Evolutionary conservation across 1,140 invertebrate genomes (phyloP), one percentile per base, ranked within the genome.

Genomic region (Drosophila elegans): DNA sequence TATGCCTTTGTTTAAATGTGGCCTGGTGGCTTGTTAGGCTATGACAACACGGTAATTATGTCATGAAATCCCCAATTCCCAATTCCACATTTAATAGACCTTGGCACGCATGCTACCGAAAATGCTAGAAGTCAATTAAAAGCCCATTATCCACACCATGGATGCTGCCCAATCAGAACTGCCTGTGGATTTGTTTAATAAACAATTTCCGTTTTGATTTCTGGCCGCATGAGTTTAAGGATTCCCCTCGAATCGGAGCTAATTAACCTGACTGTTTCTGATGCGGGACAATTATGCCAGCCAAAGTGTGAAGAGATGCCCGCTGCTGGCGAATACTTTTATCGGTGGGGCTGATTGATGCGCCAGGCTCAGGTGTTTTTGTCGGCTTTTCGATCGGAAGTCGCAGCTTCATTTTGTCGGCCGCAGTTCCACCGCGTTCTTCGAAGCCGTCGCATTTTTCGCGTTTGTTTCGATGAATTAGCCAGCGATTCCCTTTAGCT

Each of bases 161-260:
- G 44, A 34, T 49, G 38, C 57, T 51, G 52, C 5, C 12, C 11
- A 2, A 29, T 45, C 25, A 53, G 67, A 75, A 57, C 52, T 46
- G 52, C 42, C 71, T 68, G 59, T 66, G 69, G 74, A 86, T 81
- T 78, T 81, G 82, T 81, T 86, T 86, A 85, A 85, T 85, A 86
- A 85, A 86, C 81, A 78, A 85, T 85, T 85, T 85, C 81, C 81
- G 81, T 53, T 81, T 78, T 74, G 81, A 81, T 86, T 85, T 84
- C 36, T 41, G 21, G 16, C 39, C 53, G 57, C 57, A 54, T 38
- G 57, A 73, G 60, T 69, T 44, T 41, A 59, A 54, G 56, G 55
- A 49, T 57, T 38, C 36, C 54, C 52, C 46, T 34, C 54, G 29
- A 38, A 32, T 34, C 49, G 32, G 7, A 29, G 56, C 55, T 82